A percentile compares a stretch with the other conserved stretches of the same genome.
Evolutionary conservation across 2,888 invertebrate genomes (phyloP).

Genomic region (Metellina segmentata): DNA sequence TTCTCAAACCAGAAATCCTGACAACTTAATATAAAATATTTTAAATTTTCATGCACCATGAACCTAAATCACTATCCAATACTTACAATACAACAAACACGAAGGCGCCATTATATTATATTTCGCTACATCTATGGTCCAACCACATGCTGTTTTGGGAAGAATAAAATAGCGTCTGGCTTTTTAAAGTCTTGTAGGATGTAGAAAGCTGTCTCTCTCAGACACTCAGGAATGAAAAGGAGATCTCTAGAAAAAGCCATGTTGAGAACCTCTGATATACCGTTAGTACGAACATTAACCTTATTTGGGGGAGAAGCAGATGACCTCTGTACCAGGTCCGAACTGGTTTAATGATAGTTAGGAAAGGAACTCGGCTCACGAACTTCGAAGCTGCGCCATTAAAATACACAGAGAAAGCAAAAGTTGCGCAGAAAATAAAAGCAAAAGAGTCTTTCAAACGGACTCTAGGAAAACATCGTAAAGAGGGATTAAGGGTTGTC

Average conservation of each 20-base stretch:
- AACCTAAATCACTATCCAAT: no score
- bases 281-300: neutral
- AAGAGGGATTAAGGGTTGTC: conserved; percentile 38
- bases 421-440: conserved; percentile 30
- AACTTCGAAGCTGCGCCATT: conserved; percentile 45
- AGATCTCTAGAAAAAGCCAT: no score
- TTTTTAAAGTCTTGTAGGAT: neutral
- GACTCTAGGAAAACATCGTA: conserved; percentile 29
- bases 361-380: conserved; percentile 47
- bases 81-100: no score
- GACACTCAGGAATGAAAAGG: no score
- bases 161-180: neutral
- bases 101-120: no score
- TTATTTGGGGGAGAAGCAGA: neutral
- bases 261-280: neutral
- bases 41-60: no score
- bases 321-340: neutral
- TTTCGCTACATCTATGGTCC: no score
- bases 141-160: no score
- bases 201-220: neutral
- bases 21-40: no score
- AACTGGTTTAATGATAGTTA: conserved; percentile 67
- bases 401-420: conserved; percentile 41
- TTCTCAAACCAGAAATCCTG: no score
- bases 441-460: conserved; percentile 28